phyloP scores from a whole-genome alignment of 2,797 vertebrate genomes.

The Ptychobarbus kaznakovi region DNA sequence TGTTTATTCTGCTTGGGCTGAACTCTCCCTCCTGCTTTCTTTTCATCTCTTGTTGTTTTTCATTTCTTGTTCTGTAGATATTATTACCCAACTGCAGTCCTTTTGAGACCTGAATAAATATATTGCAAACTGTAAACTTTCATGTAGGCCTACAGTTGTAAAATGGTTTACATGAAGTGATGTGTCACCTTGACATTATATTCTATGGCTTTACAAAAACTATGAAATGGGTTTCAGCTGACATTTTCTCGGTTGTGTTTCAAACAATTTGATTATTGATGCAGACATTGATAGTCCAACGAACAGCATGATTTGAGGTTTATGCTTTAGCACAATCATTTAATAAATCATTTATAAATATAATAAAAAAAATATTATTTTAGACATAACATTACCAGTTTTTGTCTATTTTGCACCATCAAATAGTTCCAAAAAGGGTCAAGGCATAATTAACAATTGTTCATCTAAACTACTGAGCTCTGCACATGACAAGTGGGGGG shows the following conservation, averaged over 20 bases:
- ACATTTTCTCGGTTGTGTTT: background rate
- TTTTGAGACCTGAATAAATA: conserved; percentile 10
- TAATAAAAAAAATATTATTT: background rate
- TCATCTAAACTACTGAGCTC: no score
- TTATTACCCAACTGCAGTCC: background rate
- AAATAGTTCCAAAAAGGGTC: background rate
- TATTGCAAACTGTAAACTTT: background rate
- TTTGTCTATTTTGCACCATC: background rate
- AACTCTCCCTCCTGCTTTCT: conserved; percentile 33
- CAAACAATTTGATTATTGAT: background rate
- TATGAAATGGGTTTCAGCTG: background rate
- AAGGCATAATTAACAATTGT: background rate
- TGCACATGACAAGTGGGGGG: background rate
- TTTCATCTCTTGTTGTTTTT: conserved; percentile 38
- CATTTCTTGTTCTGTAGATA: conserved; percentile 27
- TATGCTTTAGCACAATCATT: background rate
- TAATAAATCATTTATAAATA: background rate
- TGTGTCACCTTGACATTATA: background rate
- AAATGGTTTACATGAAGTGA: background rate
- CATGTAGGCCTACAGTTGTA: background rate
- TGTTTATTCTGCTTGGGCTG: conserved; percentile 36
- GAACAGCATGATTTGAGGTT: background rate
- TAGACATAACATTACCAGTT: background rate
- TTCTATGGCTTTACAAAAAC: background rate
- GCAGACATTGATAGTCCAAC: background rate